A percentile compares a stretch with the other conserved stretches of the same genome.
Conservation (phyloP, 2,888 invertebrate genomes). For the Tetanocera ferruginea region DNA sequence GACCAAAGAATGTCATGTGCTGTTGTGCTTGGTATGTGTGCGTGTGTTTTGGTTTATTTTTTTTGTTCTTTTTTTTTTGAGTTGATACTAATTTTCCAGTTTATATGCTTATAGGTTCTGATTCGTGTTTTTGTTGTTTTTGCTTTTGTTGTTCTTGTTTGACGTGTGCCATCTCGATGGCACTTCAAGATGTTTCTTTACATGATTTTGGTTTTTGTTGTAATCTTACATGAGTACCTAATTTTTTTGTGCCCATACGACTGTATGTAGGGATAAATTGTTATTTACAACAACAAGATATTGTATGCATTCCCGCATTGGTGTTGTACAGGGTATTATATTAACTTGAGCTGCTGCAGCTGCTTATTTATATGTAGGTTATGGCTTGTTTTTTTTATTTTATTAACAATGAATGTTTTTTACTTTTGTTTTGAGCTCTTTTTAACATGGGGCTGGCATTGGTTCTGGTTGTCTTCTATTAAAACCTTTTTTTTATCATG, state of each 20-base stretch:
- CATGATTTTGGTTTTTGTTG: constrained; percentile 39
- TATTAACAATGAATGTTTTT: constrained; percentile 1
- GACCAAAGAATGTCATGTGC: constrained; percentile 31
- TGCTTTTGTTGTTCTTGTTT: constrained; percentile 22
- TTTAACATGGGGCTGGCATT: neutral
- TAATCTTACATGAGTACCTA: neutral
- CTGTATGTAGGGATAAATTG: neutral
- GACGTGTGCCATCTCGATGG: neutral
- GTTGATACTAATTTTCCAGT: constrained; percentile 34
- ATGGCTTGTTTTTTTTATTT: constrained; percentile 6
- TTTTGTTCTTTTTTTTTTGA: constrained; percentile 17
- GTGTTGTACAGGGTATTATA: too few relatives aligned
- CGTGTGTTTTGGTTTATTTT: constrained; percentile 45
- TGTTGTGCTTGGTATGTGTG: constrained; percentile 41
- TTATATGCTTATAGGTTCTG: constrained; percentile 31
- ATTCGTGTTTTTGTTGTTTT: too few relatives aligned
- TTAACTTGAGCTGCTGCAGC: constrained; percentile 22
- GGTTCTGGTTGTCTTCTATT: constrained; percentile 2
- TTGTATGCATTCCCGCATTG: too few relatives aligned
- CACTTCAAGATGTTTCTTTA: constrained; percentile 49
- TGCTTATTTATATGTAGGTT: constrained; percentile 14
- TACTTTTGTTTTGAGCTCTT: neutral
- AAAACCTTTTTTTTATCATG: constrained; percentile 10
- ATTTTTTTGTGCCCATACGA: neutral
- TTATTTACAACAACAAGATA: neutral